Conservation (phyloP, 1,140 invertebrate genomes). For the Sycophaga agraensis region DNA sequence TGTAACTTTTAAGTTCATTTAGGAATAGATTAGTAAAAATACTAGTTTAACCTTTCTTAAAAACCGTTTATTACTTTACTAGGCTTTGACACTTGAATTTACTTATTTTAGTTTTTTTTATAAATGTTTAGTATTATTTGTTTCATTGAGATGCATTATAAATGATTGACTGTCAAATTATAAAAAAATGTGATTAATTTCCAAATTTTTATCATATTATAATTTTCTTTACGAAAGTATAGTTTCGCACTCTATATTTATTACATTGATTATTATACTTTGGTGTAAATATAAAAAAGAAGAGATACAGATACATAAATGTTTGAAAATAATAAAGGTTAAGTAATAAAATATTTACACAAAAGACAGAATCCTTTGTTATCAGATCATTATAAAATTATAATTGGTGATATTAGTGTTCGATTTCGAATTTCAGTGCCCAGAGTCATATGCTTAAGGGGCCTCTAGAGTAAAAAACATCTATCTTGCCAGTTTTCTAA, state of each 20-base stretch:
- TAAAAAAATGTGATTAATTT: too few species aligned
- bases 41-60: slow-evolving; percentile 26
- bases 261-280: slow-evolving; percentile 4
- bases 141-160: background rate
- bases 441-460: too few species aligned
- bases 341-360: slow-evolving; percentile 27
- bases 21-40: too few species aligned
- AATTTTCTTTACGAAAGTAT: too few species aligned
- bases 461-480: too few species aligned
- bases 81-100: slow-evolving; percentile 14
- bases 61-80: slow-evolving; percentile 30
- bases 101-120: background rate
- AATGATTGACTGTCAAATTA: too few species aligned
- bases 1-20: too few species aligned
- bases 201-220: too few species aligned
- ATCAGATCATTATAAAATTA: slow-evolving; percentile 17
- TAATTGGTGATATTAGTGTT: slow-evolving; percentile 3
- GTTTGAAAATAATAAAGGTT: slow-evolving; percentile 5
- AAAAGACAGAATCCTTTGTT: slow-evolving; percentile 21
- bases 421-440: too few species aligned
- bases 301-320: slow-evolving; percentile 19
- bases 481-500: too few species aligned
- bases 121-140: background rate
- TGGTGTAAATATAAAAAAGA: slow-evolving; percentile 19
- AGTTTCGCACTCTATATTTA: too few species aligned